Conservation (phyloP, 1,140 invertebrate species). For the Drosophila nigromelanica region DNA sequence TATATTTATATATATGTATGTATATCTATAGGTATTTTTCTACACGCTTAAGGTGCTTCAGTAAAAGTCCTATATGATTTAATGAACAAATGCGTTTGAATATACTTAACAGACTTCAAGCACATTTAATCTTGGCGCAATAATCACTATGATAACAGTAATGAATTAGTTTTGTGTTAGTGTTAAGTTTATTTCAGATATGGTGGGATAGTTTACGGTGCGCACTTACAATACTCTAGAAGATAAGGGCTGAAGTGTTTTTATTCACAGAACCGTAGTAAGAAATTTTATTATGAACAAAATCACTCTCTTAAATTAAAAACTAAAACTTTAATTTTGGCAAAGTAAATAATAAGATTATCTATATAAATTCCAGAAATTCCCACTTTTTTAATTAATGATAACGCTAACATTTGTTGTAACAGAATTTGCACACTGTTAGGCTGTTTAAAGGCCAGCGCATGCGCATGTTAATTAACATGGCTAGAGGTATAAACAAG, state of each 20-base stretch:
- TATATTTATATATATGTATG: no score
- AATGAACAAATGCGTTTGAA: slow-evolving; percentile 10
- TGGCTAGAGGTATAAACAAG: neutral
- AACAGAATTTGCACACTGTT: neutral
- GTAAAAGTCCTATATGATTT: neutral
- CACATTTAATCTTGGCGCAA: neutral
- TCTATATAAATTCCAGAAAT: no score
- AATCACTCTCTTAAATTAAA: no score
- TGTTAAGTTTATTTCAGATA: neutral
- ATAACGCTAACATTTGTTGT: neutral
- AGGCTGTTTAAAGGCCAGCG: neutral
- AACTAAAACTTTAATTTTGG: no score
- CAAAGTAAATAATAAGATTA: no score
- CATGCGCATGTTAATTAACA: neutral
- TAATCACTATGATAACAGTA: slow-evolving; percentile 9
- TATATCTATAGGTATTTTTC: no score
- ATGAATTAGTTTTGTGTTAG: slow-evolving; percentile 2
- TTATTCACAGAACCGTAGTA: neutral
- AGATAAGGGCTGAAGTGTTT: neutral
- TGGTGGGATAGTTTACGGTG: neutral
- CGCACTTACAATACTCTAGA: neutral
- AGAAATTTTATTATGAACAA: neutral
- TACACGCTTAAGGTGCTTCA: neutral
- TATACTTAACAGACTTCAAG: neutral
- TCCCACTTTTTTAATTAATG: no score